Conservation (phyloP, 2,797 vertebrate species). For the Microtus obscurus region DNA sequence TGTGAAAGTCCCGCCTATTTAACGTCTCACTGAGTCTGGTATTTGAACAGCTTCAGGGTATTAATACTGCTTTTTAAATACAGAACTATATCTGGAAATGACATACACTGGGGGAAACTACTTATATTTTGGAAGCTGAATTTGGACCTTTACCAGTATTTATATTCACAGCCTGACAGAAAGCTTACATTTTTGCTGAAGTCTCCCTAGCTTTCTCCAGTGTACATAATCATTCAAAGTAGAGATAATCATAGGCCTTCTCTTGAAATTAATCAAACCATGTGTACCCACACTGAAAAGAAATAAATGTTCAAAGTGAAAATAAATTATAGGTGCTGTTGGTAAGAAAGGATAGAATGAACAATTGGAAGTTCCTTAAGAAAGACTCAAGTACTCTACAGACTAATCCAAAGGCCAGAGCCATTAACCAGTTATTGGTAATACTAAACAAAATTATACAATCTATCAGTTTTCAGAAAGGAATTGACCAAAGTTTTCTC, state of each 20-base stretch:
- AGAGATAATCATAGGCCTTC: constrained; percentile 11
- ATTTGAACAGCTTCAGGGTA: neutral
- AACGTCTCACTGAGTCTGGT: constrained; percentile 8
- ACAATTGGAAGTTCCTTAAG: neutral
- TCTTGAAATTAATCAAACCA: constrained; percentile 33
- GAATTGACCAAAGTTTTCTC: constrained; percentile 42
- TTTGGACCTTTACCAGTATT: constrained; percentile 33
- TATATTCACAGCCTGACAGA: constrained; percentile 38
- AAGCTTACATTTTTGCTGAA: neutral
- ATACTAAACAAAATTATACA: neutral
- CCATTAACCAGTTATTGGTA: neutral
- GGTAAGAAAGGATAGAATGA: neutral
- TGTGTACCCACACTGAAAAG: constrained; percentile 45
- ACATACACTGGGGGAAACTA: neutral
- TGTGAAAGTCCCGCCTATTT: neutral
- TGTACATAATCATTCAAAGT: neutral
- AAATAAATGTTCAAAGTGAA: constrained; percentile 20
- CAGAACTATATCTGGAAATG: constrained; percentile 22
- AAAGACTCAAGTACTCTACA: neutral
- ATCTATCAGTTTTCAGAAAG: neutral
- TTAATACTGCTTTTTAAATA: constrained; percentile 36
- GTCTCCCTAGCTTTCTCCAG: neutral
- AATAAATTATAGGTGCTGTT: neutral
- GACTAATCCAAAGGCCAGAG: neutral
- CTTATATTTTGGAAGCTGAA: constrained; percentile 17